Evolutionary conservation across 2,888 invertebrate genomes (phyloP).

Genomic region (Pristionchus mayeri): DNA sequence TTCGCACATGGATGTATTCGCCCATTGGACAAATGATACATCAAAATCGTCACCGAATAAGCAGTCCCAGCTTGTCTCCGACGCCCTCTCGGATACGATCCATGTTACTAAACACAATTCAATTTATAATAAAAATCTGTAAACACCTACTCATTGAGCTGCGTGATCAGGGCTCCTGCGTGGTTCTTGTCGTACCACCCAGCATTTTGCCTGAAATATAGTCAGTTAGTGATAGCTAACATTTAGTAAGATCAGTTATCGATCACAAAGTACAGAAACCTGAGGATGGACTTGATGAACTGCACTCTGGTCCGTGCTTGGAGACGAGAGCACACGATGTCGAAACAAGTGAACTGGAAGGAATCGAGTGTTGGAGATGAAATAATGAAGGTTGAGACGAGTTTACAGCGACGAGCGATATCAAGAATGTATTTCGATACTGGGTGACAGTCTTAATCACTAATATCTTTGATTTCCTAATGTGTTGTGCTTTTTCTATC

Average conservation of each 20-base stretch:
- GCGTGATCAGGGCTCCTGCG: conserved; percentile 42
- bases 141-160: conserved; percentile 36
- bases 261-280: conserved; percentile 18
- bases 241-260: not conserved
- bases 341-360: conserved; percentile 34
- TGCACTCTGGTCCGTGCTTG: not conserved
- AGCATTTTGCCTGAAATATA: conserved; percentile 29
- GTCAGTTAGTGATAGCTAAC: not conserved
- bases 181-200: conserved; percentile 46
- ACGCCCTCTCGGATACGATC: conserved; percentile 47
- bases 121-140: not conserved
- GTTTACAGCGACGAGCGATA: too few species aligned
- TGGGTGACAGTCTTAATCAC: too few species aligned
- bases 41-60: conserved; percentile 33
- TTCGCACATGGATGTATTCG: too few species aligned
- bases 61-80: conserved; percentile 47
- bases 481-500: too few species aligned
- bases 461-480: too few species aligned
- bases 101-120: conserved; percentile 40
- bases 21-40: too few species aligned
- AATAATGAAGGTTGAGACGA: not conserved
- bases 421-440: too few species aligned
- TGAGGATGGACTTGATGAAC: conserved; percentile 33
- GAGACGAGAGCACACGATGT: not conserved
- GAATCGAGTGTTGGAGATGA: too few species aligned